Percentiles rank a stretch among this genome's conserved stretches.
Conservation (phyloP, 2,113 vertebrate species). For the Ondatra zibethicus region DNA sequence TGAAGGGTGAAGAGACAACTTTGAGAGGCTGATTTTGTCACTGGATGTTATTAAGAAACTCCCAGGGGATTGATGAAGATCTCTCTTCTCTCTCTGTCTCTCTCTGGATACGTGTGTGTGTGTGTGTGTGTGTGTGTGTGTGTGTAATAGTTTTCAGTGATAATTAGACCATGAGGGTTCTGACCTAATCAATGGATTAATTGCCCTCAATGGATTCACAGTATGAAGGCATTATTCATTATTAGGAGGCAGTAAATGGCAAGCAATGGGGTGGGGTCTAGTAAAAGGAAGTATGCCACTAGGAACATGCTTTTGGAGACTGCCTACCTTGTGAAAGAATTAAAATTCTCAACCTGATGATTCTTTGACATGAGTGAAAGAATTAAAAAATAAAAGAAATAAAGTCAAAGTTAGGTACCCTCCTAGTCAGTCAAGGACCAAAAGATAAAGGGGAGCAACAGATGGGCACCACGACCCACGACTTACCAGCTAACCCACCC, state of each 20-base stretch:
- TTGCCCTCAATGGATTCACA: too few species aligned
- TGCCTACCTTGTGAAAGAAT: too few species aligned
- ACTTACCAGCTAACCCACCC: too few species aligned
- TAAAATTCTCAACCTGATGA: too few species aligned
- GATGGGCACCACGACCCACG: too few species aligned
- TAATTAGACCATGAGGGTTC: not conserved
- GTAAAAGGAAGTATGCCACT: not conserved
- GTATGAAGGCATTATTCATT: not conserved
- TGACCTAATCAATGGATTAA: not conserved
- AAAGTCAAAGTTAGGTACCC: too few species aligned
- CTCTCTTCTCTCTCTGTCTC: not conserved
- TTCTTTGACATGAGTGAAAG: too few species aligned
- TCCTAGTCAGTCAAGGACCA: too few species aligned
- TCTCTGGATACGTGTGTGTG: not conserved
- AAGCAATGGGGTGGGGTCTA: not conserved
- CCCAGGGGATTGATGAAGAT: too few species aligned
- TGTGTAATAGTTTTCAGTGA: not conserved
- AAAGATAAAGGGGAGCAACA: too few species aligned
- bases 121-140: not conserved
- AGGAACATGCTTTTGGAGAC: not conserved
- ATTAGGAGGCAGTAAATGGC: not conserved
- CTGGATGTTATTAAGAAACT: not conserved
- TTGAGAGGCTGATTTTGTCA: not conserved
- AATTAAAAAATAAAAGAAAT: too few species aligned
- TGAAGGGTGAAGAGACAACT: not conserved